These are phyloP conservation scores for Lasioglossum albipes DNA, from an alignment of 1,140 invertebrate species.

Conservation along the genomic window DNA sequence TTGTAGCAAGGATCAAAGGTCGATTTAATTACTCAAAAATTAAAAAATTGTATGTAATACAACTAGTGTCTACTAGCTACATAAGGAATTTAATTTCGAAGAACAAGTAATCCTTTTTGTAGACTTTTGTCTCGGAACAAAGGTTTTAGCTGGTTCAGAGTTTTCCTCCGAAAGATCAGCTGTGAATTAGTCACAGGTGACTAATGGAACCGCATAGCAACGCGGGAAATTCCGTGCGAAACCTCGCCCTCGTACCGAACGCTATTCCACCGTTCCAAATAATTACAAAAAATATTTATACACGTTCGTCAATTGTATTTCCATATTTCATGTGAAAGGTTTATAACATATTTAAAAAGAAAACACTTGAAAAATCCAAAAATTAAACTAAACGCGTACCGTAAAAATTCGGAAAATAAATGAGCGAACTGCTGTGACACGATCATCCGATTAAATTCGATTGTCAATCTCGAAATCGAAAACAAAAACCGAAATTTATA, in stretches of 20 bases:
- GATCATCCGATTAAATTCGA: not conserved
- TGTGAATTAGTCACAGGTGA: not conserved
- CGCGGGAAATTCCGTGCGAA: not conserved
- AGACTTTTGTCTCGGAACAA: too few relatives aligned
- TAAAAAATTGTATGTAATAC: too few relatives aligned
- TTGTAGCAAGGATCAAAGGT: too few relatives aligned
- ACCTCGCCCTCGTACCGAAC: not conserved
- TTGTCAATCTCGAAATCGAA: too few relatives aligned
- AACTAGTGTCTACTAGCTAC: too few relatives aligned
- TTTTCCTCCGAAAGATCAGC: not conserved
- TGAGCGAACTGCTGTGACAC: not conserved
- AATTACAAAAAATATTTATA: not conserved
- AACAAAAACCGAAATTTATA: not conserved
- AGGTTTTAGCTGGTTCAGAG: not conserved
- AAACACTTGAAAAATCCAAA: too few relatives aligned
- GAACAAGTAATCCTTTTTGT: too few relatives aligned
- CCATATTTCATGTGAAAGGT: not conserved
- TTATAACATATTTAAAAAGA: too few relatives aligned
- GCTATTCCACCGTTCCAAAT: not conserved
- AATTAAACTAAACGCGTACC: not conserved
- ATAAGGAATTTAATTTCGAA: too few relatives aligned
- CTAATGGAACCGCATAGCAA: not conserved
- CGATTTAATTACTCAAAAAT: too few relatives aligned
- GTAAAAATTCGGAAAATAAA: not conserved
- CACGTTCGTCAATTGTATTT: not conserved